phyloP scores from a whole-genome alignment of 2,113 vertebrate genomes.

The Thalassarche chlororhynchos region DNA sequence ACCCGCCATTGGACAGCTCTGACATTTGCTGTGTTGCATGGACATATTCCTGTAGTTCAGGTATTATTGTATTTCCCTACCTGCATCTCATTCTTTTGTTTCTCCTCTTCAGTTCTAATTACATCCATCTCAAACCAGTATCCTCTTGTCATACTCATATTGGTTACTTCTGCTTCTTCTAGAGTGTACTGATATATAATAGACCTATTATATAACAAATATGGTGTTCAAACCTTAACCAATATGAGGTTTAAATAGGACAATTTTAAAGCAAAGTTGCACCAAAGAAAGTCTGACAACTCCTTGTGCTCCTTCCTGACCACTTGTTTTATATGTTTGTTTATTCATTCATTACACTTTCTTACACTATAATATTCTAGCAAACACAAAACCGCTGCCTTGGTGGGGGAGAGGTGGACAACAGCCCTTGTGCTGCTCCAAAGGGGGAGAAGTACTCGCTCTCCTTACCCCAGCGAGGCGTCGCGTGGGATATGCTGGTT shows the following conservation, averaged over 20 bases:
- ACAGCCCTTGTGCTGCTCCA: background rate
- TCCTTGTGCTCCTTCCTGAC: conserved; percentile 66
- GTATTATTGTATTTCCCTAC: conserved; percentile 83
- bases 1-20: conserved; percentile 98
- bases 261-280: conserved; percentile 53
- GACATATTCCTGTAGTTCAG: conserved; percentile 99
- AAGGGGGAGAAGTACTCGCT: background rate
- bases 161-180: conserved; percentile 71
- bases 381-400: background rate
- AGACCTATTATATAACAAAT: background rate
- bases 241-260: conserved; percentile 69
- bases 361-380: background rate
- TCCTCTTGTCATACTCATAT: conserved; percentile 70
- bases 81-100: conserved; percentile 72
- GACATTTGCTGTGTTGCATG: conserved; percentile 98
- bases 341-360: conserved; percentile 54
- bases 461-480: background rate
- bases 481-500: background rate
- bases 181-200: conserved; percentile 58
- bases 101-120: conserved; percentile 60
- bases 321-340: conserved; percentile 58
- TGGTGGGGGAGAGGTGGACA: background rate
- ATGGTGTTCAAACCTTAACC: conserved; percentile 51
- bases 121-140: conserved; percentile 66
- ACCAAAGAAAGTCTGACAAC: conserved; percentile 54